These are phyloP conservation scores for Urophycis tenuis DNA, from an alignment of 2,797 vertebrate species.

Conservation along the genomic window DNA sequence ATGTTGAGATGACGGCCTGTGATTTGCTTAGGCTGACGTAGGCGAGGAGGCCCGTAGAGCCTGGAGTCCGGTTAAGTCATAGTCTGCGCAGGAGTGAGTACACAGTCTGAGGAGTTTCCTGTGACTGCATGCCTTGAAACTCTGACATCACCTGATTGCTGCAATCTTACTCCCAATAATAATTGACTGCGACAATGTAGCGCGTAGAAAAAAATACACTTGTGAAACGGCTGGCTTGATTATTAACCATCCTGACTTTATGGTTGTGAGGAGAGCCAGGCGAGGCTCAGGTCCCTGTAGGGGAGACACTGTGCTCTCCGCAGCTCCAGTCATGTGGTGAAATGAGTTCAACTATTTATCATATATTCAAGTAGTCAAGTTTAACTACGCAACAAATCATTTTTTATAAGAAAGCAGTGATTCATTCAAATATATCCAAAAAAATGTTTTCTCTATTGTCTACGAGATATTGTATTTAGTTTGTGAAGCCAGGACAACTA, in stretches of 20 bases:
- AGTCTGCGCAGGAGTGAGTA: conserved; percentile 41
- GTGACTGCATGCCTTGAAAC: conserved; percentile 37
- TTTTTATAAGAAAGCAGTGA: no score
- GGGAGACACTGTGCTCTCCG: background rate
- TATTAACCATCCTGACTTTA: background rate
- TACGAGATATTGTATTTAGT: background rate
- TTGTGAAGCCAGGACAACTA: background rate
- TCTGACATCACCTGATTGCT: conserved; percentile 44
- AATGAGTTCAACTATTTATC: background rate
- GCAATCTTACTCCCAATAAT: conserved; percentile 41
- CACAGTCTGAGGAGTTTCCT: conserved; percentile 62
- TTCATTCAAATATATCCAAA: background rate
- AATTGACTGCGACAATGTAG: conserved; percentile 28
- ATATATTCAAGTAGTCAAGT: background rate
- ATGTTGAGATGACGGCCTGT: background rate
- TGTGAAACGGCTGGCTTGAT: conserved; percentile 31
- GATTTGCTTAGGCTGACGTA: background rate
- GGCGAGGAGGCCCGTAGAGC: no score
- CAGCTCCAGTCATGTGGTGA: background rate
- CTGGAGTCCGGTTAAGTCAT: conserved; percentile 49
- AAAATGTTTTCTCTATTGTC: background rate
- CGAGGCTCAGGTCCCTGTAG: background rate
- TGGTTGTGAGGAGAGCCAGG: background rate
- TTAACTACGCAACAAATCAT: background rate
- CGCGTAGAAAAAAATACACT: conserved; percentile 24